Conservation (phyloP, 2,888 invertebrate genomes). For the Myathropa florea region DNA sequence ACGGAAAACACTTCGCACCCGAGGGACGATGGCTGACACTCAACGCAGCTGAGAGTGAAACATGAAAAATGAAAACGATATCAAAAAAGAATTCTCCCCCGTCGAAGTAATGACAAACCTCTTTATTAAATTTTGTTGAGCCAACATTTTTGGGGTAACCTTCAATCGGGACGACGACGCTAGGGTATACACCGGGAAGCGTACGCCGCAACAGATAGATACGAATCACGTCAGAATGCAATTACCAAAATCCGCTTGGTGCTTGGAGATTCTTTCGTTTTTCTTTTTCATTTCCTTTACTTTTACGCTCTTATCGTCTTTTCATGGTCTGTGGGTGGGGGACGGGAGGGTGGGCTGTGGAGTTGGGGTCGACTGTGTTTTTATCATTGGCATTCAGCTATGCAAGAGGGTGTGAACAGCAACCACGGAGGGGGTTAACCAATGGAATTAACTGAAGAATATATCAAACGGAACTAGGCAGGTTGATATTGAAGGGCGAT, state of each 20-base stretch:
- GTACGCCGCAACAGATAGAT: conserved; percentile 5
- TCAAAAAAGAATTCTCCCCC: conserved; percentile 19
- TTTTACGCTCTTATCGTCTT: not conserved
- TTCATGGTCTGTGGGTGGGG: not conserved
- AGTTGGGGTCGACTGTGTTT: too few species aligned
- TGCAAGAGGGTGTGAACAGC: too few species aligned
- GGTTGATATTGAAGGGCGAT: too few species aligned
- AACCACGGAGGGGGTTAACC: too few species aligned
- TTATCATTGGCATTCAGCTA: too few species aligned
- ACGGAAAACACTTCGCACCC: not conserved
- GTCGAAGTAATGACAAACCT: conserved; percentile 37
- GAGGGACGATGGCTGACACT: conserved; percentile 6
- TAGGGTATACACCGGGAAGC: not conserved
- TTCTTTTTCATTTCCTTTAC: conserved; percentile 12
- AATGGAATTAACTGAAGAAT: too few species aligned
- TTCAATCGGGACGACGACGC: not conserved
- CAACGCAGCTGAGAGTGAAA: conserved; percentile 9
- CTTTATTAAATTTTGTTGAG: conserved; percentile 59
- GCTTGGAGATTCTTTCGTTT: conserved; percentile 18
- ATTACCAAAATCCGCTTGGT: conserved; percentile 42
- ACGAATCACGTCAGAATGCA: conserved; percentile 44
- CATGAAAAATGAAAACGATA: conserved; percentile 20
- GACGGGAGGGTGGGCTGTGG: not conserved
- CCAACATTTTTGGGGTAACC: conserved; percentile 24
- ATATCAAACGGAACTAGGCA: too few species aligned